phyloP scores from a whole-genome alignment of 2,113 vertebrate genomes.

The Tupaia tana region DNA sequence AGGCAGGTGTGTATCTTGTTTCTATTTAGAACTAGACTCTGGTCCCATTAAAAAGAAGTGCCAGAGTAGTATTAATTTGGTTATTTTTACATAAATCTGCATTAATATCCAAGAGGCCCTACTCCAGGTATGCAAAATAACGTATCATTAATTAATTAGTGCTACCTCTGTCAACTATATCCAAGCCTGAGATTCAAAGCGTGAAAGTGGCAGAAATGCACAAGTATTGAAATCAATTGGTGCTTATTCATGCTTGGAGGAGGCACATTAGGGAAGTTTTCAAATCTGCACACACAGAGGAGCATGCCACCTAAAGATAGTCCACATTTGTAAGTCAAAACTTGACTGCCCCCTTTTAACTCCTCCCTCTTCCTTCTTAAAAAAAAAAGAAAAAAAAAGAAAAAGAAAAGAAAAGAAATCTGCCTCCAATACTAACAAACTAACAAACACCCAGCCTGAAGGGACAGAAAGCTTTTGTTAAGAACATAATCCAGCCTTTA shows the following conservation, averaged over 20 bases:
- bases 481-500: background rate
- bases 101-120: constrained; percentile 47
- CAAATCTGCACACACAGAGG: background rate
- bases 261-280: background rate
- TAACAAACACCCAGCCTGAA: background rate
- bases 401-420: background rate
- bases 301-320: background rate
- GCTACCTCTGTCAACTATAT: constrained; percentile 37
- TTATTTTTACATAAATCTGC: constrained; percentile 72
- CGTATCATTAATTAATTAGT: constrained; percentile 63
- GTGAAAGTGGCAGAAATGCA: background rate
- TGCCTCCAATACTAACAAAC: background rate
- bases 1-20: constrained; percentile 13
- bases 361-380: no score
- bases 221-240: background rate
- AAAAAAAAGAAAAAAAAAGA: no score
- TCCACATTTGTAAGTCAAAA: background rate
- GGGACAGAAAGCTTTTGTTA: background rate
- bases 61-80: constrained; percentile 50
- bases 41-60: constrained; percentile 2
- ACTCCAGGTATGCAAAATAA: constrained; percentile 61
- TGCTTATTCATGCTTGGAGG: background rate
- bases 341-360: background rate
- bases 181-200: constrained; percentile 13
- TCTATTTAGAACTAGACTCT: background rate